Percentiles rank a stretch among this genome's conserved stretches.
These are phyloP conservation scores for Belonocnema kinseyi DNA, from an alignment of 1,140 invertebrate genomes.

Conservation along the genomic window DNA sequence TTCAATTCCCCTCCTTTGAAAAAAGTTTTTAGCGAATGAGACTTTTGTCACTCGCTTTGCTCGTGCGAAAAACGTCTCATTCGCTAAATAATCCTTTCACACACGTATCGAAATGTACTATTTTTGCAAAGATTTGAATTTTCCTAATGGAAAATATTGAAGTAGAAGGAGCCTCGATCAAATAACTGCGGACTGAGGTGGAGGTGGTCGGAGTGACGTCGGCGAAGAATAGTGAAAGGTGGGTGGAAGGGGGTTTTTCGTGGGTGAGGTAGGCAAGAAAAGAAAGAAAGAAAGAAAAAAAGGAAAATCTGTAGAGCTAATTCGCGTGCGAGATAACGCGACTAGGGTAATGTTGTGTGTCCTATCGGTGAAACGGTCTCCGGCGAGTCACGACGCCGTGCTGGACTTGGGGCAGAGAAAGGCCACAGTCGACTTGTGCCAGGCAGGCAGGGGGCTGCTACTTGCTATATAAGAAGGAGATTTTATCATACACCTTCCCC, in stretches of 20 bases:
- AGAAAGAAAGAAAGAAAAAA: conserved; percentile 45
- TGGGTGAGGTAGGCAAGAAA: not conserved
- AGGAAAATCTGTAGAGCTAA: conserved; percentile 72
- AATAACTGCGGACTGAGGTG: not conserved
- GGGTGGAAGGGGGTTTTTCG: not conserved
- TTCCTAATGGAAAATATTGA: not conserved
- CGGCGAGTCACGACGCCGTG: conserved; percentile 67
- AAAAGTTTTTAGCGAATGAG: too few species aligned
- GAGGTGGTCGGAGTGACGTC: conserved; percentile 15
- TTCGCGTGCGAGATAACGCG: conserved; percentile 74
- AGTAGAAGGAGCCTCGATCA: not conserved
- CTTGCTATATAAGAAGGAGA: conserved; percentile 63
- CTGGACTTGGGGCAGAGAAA: conserved; percentile 65
- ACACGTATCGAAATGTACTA: too few species aligned
- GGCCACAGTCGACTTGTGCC: conserved; percentile 68
- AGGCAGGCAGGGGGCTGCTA: conserved; percentile 41
- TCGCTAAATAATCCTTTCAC: too few species aligned
- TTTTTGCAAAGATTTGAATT: conserved; percentile 31
- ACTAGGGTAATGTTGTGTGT: conserved; percentile 42
- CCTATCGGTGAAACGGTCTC: conserved; percentile 71
- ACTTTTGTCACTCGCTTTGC: too few species aligned
- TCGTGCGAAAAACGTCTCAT: too few species aligned
- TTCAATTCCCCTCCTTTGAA: too few species aligned
- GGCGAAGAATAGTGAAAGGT: not conserved
- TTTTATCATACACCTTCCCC: conserved; percentile 61